Base-by-base conservation (phyloP, 2,888 invertebrate species). In the Harpagoxenus sublaevis region DNA sequence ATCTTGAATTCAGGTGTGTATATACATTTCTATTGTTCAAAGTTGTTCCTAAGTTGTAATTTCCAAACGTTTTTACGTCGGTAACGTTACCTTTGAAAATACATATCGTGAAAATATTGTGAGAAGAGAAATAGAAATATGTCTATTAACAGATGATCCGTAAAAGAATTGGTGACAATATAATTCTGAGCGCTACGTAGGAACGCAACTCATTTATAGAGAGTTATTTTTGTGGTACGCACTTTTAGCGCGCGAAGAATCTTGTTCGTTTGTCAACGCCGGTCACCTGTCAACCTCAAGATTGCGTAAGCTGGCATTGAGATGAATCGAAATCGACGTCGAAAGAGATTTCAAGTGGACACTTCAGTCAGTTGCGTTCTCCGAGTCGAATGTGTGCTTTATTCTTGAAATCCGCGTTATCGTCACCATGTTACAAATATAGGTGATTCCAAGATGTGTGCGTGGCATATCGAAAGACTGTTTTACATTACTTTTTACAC, bases 201-300 rank as follows among this genome's bases (percentile, higher is more conserved):
- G 12, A 70, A 68, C 35, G 10, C 18, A 10, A 62, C 31, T 60
- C 35, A 60, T 31, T 51, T 51, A 71, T 78, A 68, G 53, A 75
- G 57, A 83, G 87, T 90, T 90, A 87, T 85, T 87, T 83, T 84
- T 45, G 51, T 62, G 62, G 60, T 70, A 84, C 57, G 85, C 68
- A 51, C 39, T 78, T 85, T 84, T 71, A 79, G 84, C 87, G 12
- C 84, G 79, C 81, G 74, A 88, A 84, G 86, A 86, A 90, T 90
- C 73, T 89, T 86, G 86, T 90, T 84, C 71, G 86, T 90, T 84
- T 77, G 85, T 90, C 88, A 86, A 62, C 88, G 53, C 63, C 45
- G 73, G 70, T 88, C 60, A 23, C 4, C 12, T 85, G 86, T 86
- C 88, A 89, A 89, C 66, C 66, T 65, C 83, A 84, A 85, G 85